A percentile compares a stretch with the other conserved stretches of the same genome.
phyloP scores from a whole-genome alignment of 2,797 vertebrate genomes.

The Leptodactylus fallax region DNA sequence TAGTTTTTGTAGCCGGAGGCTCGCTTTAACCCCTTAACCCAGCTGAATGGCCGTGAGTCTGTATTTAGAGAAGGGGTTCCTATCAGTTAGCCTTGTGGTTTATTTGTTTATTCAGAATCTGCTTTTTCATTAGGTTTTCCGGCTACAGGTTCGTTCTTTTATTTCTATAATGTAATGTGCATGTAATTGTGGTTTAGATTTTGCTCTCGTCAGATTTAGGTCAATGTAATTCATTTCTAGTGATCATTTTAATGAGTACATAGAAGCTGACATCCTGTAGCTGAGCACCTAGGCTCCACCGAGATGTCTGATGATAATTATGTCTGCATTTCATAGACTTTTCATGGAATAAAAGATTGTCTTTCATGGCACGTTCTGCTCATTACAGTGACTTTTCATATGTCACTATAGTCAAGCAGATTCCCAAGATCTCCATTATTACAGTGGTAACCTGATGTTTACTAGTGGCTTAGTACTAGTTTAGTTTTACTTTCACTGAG shows the following conservation, averaged over 20 bases:
- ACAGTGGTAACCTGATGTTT: too few species aligned
- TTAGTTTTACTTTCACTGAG: too few species aligned
- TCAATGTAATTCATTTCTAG: constrained; percentile 1
- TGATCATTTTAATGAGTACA: background rate
- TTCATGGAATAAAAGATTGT: background rate
- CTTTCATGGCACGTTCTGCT: background rate
- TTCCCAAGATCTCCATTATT: too few species aligned
- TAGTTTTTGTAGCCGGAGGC: too few species aligned
- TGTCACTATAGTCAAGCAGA: too few species aligned
- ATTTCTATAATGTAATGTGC: background rate
- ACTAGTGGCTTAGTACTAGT: too few species aligned
- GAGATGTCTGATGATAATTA: background rate
- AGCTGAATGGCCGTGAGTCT: background rate
- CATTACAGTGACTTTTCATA: background rate
- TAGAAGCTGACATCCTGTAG: background rate
- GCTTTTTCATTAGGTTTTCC: background rate
- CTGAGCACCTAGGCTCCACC: background rate
- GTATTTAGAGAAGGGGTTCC: background rate
- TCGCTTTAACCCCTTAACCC: too few species aligned
- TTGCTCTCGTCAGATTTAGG: background rate
- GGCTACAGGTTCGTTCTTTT: background rate
- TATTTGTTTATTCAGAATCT: background rate
- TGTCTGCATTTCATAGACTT: background rate
- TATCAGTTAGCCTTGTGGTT: background rate
- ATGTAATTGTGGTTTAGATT: background rate